Base-by-base conservation (phyloP, 2,797 vertebrate species). In the Chelonia mydas region DNA sequence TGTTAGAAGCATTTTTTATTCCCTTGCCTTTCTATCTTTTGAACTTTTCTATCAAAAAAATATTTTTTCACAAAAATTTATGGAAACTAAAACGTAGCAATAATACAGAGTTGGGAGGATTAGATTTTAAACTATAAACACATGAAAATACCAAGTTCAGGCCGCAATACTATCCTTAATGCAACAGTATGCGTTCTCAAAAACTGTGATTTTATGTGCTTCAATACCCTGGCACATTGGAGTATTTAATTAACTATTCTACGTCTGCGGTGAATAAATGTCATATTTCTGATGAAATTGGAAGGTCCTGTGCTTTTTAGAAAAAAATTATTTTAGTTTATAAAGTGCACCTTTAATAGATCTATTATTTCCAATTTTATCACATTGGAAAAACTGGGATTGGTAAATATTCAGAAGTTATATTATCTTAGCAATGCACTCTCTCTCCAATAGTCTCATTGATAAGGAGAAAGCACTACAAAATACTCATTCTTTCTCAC, bases 201-300 rank as follows among this genome's bases (percentile, higher is more conserved):
- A 68, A 11, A 55, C 59, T 37, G 76, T 54, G n/a, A 68, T 81
- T 51, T 76, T 54, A 28, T 47, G n/a, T 28, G 50, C 45, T 47
- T 13, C 72, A n/a, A 7, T 19, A 17, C 33, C 45, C 27, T 27
- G 53, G 25, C 2, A 37, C 1, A 2, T 21, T 23, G 5, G 37
- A 41, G n/a, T 25, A 19, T 31, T 53, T 23, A 0, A 0, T 88
- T 83, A 49, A 13, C 28, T 1, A 33, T 28, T 3, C 13, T 1
- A 11, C 6, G 12, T 76, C 85, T 27, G 49, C 2, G n/a, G n/a
- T 11, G 25, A 53, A 31, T 27, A 25, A 41, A 37, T 5, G 49
- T 53, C 79, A 88, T 15, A 7, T 0, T 1, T 6, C 15, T 65
- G 28, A 65, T 9, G 15, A 59, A 59, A 59, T 12, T 57, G 55